phyloP scores from a whole-genome alignment of 2,113 vertebrate species.

The Cinclus mexicanus region DNA sequence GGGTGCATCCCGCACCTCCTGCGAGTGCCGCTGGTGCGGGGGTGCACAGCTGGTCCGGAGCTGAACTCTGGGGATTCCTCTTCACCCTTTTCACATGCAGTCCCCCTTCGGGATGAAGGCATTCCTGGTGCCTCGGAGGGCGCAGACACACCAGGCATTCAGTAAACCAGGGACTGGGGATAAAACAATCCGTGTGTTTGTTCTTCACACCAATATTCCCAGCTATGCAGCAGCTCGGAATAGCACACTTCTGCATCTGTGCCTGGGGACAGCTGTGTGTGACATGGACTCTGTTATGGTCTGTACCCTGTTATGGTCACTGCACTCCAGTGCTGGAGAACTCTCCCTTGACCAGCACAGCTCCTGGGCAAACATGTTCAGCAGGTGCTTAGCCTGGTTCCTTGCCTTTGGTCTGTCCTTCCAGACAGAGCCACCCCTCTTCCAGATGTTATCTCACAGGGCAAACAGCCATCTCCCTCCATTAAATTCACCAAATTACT shows the following conservation, averaged over 20 bases:
- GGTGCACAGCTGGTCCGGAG: not conserved
- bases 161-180: not conserved
- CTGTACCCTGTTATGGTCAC: not conserved
- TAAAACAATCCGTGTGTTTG: not conserved
- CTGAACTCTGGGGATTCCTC: not conserved
- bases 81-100: not conserved
- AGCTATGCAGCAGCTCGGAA: not conserved
- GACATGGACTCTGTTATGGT: not conserved
- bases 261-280: not conserved
- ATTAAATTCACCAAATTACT: not conserved
- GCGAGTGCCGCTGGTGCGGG: not conserved
- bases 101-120: not conserved
- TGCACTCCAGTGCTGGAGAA: not conserved
- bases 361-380: not conserved
- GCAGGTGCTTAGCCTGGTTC: rapidly evolving
- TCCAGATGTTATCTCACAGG: not conserved
- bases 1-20: not conserved
- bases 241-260: rapidly evolving
- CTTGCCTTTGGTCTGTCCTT: not conserved
- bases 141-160: rapidly evolving
- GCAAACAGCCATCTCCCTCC: not conserved
- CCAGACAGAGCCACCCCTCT: not conserved
- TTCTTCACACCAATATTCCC: not conserved
- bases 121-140: no score
- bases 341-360: not conserved